A percentile compares a stretch with the other conserved stretches of the same genome.
phyloP scores from a whole-genome alignment of 2,888 invertebrate species.

The Sinotaia quadrata region DNA sequence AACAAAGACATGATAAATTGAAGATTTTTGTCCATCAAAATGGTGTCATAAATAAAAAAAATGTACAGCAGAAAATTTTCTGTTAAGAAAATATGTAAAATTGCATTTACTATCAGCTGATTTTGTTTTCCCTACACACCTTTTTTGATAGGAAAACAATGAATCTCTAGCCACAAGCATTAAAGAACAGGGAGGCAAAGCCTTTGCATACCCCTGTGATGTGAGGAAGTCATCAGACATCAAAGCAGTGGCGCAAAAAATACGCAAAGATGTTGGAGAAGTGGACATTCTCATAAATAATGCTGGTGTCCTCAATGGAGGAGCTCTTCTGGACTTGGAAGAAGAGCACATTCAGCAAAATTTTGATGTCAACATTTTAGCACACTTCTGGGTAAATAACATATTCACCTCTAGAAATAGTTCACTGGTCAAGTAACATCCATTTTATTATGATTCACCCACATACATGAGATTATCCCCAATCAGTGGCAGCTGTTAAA shows the following conservation, averaged over 20 bases:
- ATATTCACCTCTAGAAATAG: no score
- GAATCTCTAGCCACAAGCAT: slow-evolving; percentile 53
- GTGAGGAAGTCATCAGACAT: slow-evolving; percentile 55
- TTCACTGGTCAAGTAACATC: no score
- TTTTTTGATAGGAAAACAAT: slow-evolving; percentile 44
- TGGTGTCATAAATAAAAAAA: no score
- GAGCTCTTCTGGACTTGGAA: slow-evolving; percentile 47
- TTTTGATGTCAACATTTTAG: slow-evolving; percentile 60
- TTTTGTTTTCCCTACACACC: not conserved
- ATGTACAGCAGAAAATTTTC: no score
- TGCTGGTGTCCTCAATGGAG: slow-evolving; percentile 61
- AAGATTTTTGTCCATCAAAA: no score
- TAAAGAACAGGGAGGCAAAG: slow-evolving; percentile 48
- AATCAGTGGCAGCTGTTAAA: no score
- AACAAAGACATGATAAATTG: no score
- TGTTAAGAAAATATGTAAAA: no score
- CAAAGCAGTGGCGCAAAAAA: slow-evolving; percentile 42
- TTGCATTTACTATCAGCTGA: no score
- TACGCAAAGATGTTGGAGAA: slow-evolving; percentile 51
- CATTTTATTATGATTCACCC: no score
- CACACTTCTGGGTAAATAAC: slow-evolving; percentile 64
- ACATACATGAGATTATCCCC: no score
- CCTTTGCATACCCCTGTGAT: slow-evolving; percentile 55
- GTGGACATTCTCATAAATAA: slow-evolving; percentile 56
- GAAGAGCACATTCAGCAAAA: slow-evolving; percentile 54